phyloP scores from a whole-genome alignment of 2,888 invertebrate genomes.

The Aleiodes alternator region DNA sequence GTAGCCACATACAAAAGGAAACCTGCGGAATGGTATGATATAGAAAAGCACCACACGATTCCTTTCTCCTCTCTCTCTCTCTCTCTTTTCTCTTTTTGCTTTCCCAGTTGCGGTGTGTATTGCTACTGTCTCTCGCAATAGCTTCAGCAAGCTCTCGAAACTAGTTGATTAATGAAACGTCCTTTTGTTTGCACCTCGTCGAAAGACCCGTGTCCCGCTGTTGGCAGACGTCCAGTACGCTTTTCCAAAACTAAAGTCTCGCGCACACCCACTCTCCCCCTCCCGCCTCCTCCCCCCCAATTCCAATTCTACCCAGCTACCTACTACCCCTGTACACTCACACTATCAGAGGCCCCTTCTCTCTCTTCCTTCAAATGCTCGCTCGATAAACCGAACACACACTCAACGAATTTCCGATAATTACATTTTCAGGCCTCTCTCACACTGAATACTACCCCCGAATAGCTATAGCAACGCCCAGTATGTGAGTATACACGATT shows the following conservation, averaged over 20 bases:
- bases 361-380: constrained; percentile 28
- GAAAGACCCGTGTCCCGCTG: constrained; percentile 46
- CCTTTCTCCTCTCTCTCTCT: constrained; percentile 8
- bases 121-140: neutral
- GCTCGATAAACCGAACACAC: constrained; percentile 55
- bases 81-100: neutral
- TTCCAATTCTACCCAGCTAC: constrained; percentile 15
- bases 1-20: constrained; percentile 1
- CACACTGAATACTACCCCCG: neutral
- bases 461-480: neutral
- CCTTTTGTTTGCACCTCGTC: constrained; percentile 49
- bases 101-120: constrained; percentile 4
- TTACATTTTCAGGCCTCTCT: constrained; percentile 49
- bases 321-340: constrained; percentile 16
- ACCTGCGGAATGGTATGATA: neutral
- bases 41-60: constrained; percentile 10
- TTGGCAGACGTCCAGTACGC: constrained; percentile 52
- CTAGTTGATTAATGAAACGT: constrained; percentile 54
- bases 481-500: neutral
- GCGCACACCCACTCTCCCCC: constrained; percentile 3
- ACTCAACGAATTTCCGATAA: constrained; percentile 52
- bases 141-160: constrained; percentile 40
- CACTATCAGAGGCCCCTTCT: neutral
- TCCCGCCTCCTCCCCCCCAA: too few species aligned
- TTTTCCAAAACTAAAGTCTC: constrained; percentile 45